phyloP scores from a whole-genome alignment of 2,797 vertebrate genomes.

The Pelodytes ibericus region DNA sequence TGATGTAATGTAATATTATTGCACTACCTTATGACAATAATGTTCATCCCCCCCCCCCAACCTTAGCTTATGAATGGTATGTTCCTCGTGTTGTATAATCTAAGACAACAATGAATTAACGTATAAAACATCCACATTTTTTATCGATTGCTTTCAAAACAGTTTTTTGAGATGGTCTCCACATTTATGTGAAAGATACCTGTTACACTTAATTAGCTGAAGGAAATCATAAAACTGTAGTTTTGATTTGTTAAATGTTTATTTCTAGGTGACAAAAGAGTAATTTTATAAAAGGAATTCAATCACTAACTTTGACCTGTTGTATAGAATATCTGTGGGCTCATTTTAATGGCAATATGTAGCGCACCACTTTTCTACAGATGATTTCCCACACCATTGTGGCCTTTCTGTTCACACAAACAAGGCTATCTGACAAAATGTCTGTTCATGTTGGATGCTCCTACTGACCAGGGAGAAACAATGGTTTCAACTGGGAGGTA shows the following conservation, averaged over 20 bases:
- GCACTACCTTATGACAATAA: too few relatives aligned
- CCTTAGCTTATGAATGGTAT: too few relatives aligned
- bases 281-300: not conserved
- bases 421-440: constrained; percentile 43
- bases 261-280: not conserved
- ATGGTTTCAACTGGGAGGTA: constrained; percentile 7
- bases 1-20: too few relatives aligned
- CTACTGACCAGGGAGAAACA: constrained; percentile 24
- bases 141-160: too few relatives aligned
- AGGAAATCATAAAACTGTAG: too few relatives aligned
- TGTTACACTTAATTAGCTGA: too few relatives aligned
- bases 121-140: too few relatives aligned
- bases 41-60: too few relatives aligned
- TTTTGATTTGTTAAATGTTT: not conserved
- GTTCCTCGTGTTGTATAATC: too few relatives aligned
- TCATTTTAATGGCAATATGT: not conserved
- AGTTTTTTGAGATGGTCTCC: too few relatives aligned
- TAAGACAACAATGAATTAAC: too few relatives aligned
- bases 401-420: constrained; percentile 13
- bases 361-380: not conserved
- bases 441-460: constrained; percentile 23
- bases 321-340: not conserved
- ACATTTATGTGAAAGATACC: too few relatives aligned
- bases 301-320: not conserved
- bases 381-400: constrained; percentile 2